Percentiles rank a stretch among this genome's conserved stretches.
These are phyloP conservation scores for Epizoanthus stellaris DNA, from an alignment of 92 coral and sea anemone genomes.

Conservation along the genomic window DNA sequence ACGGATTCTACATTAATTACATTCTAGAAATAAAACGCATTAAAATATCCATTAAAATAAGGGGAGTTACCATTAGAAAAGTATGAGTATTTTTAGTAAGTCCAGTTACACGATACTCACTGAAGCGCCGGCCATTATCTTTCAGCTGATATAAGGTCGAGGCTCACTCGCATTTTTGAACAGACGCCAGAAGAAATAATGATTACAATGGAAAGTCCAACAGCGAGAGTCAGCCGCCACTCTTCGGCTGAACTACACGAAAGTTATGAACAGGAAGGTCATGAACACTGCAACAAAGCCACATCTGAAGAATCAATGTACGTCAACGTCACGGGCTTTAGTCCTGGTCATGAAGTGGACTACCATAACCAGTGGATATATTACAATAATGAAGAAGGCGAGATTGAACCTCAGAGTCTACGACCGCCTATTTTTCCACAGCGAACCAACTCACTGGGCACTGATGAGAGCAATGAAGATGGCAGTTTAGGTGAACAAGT, in stretches of 20 bases:
- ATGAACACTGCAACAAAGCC: neutral
- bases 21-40: too few relatives aligned
- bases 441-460: slow-evolving; percentile 8
- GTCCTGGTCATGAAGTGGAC: neutral
- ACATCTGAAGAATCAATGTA: neutral
- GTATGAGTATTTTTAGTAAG: too few relatives aligned
- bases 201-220: neutral
- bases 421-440: neutral
- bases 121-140: neutral
- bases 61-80: too few relatives aligned
- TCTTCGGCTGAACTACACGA: neutral
- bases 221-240: neutral
- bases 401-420: neutral
- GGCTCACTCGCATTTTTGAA: slow-evolving; percentile 17
- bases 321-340: neutral
- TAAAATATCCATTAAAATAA: too few relatives aligned
- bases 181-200: neutral
- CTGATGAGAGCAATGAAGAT: neutral
- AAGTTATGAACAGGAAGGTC: neutral
- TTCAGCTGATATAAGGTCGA: neutral
- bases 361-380: neutral
- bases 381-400: neutral
- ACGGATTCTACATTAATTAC: too few relatives aligned
- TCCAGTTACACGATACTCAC: neutral
- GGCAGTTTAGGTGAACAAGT: neutral